Percentiles rank a stretch among this genome's conserved stretches.
These are phyloP conservation scores for Danio kyathit DNA, from an alignment of 2,797 vertebrate species.

Conservation along the genomic window DNA sequence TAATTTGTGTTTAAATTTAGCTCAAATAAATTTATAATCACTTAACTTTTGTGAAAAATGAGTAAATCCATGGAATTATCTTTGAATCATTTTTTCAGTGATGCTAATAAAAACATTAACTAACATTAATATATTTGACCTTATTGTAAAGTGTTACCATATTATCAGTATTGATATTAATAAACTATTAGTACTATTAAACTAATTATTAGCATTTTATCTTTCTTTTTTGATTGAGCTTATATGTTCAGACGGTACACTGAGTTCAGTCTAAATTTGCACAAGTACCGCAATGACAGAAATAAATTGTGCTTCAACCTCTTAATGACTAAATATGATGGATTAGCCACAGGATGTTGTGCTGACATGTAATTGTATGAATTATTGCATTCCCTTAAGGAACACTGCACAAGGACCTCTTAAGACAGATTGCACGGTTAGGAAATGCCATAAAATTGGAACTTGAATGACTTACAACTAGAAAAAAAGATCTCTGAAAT, in stretches of 20 bases:
- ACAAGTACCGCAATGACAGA: neutral
- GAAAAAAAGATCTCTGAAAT: neutral
- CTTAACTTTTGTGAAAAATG: too few species aligned
- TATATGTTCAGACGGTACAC: neutral
- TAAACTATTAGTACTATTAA: neutral
- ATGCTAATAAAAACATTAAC: too few species aligned
- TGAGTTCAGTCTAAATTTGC: neutral
- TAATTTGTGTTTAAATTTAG: too few species aligned
- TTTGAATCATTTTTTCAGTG: too few species aligned
- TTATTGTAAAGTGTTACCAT: too few species aligned
- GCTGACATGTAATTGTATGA: neutral
- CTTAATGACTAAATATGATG: neutral
- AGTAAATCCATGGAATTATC: too few species aligned
- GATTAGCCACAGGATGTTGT: constrained; percentile 8
- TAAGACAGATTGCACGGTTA: neutral
- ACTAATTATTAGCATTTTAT: too few species aligned
- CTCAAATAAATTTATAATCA: too few species aligned
- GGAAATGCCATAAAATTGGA: neutral
- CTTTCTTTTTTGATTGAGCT: neutral
- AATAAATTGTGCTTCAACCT: neutral
- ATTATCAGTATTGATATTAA: neutral
- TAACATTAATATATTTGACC: too few species aligned
- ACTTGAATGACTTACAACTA: neutral
- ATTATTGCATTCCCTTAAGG: constrained; percentile 5
- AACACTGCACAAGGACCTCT: neutral